phyloP scores from a whole-genome alignment of 2,888 invertebrate species.

The Metallyticus violacea region DNA sequence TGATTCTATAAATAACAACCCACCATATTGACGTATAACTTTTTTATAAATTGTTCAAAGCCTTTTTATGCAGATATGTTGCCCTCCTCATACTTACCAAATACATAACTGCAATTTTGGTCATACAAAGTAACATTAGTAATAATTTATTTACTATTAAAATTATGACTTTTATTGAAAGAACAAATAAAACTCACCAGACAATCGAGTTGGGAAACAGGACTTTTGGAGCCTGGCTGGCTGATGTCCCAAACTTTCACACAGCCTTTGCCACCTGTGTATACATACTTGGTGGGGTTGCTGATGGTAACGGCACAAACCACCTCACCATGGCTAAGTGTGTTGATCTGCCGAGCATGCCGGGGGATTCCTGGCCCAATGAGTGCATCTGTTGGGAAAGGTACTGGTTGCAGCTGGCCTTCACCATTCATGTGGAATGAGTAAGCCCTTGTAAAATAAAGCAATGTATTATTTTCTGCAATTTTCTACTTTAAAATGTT shows the following conservation, averaged over 20 bases:
- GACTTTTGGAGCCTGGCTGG: slow-evolving; percentile 71
- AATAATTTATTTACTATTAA: no score
- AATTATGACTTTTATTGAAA: no score
- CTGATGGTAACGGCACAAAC: slow-evolving; percentile 97
- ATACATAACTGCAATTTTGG: no score
- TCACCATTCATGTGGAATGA: slow-evolving; percentile 91
- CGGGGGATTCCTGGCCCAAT: slow-evolving; percentile 91
- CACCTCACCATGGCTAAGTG: slow-evolving; percentile 92
- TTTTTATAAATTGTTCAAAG: no score
- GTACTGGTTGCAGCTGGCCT: slow-evolving; percentile 85
- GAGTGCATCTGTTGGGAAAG: slow-evolving; percentile 92
- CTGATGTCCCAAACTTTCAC: slow-evolving; percentile 84
- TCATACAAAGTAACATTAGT: no score
- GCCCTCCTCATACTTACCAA: no score
- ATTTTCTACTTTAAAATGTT: no score
- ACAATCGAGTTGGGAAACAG: slow-evolving; percentile 83
- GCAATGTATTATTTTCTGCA: no score
- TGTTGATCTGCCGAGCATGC: slow-evolving; percentile 85
- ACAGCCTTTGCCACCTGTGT: slow-evolving; percentile 95
- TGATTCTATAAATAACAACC: no score
- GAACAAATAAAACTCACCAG: no score
- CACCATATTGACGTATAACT: no score
- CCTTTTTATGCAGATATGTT: no score
- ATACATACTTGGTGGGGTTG: slow-evolving; percentile 83
- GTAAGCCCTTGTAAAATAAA: slow-evolving; percentile 70